Base-by-base conservation (phyloP, 1,140 invertebrate genomes). In the Drosophila parabipectinata region DNA sequence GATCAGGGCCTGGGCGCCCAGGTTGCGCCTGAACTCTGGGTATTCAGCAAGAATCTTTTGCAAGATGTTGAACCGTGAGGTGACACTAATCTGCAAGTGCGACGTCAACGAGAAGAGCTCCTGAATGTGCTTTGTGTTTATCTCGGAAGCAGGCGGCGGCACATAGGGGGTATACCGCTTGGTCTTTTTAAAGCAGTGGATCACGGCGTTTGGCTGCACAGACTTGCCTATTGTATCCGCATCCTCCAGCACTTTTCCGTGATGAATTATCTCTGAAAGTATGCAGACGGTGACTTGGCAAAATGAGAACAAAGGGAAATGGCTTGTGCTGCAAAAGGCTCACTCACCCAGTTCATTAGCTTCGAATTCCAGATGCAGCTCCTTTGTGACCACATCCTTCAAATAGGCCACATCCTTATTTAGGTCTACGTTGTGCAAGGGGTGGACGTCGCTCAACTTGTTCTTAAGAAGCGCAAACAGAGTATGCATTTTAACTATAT, bases 1-100 rank as follows among this genome's bases (percentile, higher is more conserved):
- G 21, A 92, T 90, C 6, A 92, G 51, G 0, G 91, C 87, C 56
- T 91, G 88, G 34, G 91, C 91, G 8, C 90, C 91, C 51, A 91
- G 53, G 79, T 92, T 91, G 21, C 81, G 82, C 15, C 87, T 82
- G 48, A 92, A 92, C 32, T 92, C 91, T 4, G 91, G 91, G 77
- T 91, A 92, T 52, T 91, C 88, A 0, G 76, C 77, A 1, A 92
- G 54, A 7, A 92, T 89, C 58, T 91, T 91, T 41, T 92, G 88
- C 7, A 91, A 32, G 21, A 91, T 91, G 37, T 91, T 91, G 5
- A 91, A 88, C 1, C 90, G 74, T 0, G 85, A 91, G 5, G 69
- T 77, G 1, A 91, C 90, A 63, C 83, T 91, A 9, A 91, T 90
- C 57, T 91, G 90, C 45, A 90, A 79, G 45, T 91, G 83, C 39